Base-by-base conservation (phyloP, 1,140 invertebrate genomes). In the Heliconius himera region DNA sequence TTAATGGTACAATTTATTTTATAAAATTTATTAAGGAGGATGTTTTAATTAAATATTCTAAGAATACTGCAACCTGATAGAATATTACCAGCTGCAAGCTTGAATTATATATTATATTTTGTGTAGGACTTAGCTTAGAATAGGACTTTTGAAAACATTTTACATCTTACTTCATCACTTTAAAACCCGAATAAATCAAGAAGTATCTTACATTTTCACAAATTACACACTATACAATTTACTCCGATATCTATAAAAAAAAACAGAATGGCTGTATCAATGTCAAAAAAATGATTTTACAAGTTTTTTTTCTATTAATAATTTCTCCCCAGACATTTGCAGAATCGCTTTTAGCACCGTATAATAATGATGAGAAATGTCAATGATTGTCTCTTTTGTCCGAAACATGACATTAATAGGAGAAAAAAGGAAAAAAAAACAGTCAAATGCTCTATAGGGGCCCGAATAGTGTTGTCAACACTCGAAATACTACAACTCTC, bases 381-480 rank as follows among this genome's bases (percentile, higher is more conserved):
- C 89, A 94, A 93, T 90, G 89, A 89, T 90, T 86, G 89, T 92
- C 89, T 89, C 82, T 89, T 85, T 91, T 92, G 91, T 93, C 87
- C 85, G 87, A 88, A 90, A 88, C 87, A 87, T 90, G 88, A 90
- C 92, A 92, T 92, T 94, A 93, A 91, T 91, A 85, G 71, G 76
- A 73, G 75, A 79, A 91, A 93, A 91, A 66, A 66, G 8, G 26
- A 0, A 29, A 66, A 66, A 93, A 89, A 80, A 85, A 41, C 38
- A 9, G 84, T 88, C 85, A 89, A 83, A 87, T 84, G 83, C 89
- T 87, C 91, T 51, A 11, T 73, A 71, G 71, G 70, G 33, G 60
- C 91, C 93, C 87, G 88, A 93, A 94, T 94, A 89, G 88, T 85
- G 85, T 82, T 94, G 93, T 94, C 93, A 93, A 93, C 93, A 94